These are phyloP conservation scores for Troides oblongomaculatus DNA, from an alignment of 2,888 invertebrate genomes.

Conservation along the genomic window DNA sequence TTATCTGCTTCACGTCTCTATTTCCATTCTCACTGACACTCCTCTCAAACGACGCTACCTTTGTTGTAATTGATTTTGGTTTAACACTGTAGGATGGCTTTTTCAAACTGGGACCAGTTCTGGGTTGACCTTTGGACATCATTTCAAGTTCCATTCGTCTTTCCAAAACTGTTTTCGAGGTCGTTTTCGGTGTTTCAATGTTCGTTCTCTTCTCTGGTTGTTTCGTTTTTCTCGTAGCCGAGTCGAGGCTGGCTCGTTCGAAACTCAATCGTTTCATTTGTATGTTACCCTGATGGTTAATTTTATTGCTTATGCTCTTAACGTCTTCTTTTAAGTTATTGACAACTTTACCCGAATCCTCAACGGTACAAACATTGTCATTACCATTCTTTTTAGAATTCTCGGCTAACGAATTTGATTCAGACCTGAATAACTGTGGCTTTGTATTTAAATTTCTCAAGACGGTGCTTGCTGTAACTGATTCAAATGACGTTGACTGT, in stretches of 20 bases:
- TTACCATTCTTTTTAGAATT: conserved; percentile 40
- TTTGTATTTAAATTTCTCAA: conserved; percentile 55
- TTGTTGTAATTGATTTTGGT: conserved; percentile 64
- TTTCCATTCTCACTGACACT: conserved; percentile 27
- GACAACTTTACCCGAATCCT: conserved; percentile 33
- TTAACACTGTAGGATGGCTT: conserved; percentile 55
- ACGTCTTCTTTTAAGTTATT: conserved; percentile 37
- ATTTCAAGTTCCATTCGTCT: conserved; percentile 72
- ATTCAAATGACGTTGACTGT: conserved; percentile 53
- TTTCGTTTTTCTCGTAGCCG: conserved; percentile 64
- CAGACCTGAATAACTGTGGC: conserved; percentile 47
- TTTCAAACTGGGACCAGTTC: conserved; percentile 46
- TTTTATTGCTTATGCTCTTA: conserved; percentile 39
- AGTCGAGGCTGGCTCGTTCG: conserved; percentile 74
- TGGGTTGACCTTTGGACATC: conserved; percentile 57
- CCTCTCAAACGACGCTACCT: conserved; percentile 48
- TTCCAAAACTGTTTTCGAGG: conserved; percentile 69
- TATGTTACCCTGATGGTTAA: conserved; percentile 57
- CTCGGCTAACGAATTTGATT: conserved; percentile 46
- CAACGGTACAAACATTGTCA: conserved; percentile 30
- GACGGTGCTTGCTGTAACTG: conserved; percentile 54
- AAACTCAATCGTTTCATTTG: conserved; percentile 71
- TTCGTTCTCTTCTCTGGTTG: conserved; percentile 50
- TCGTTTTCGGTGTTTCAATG: conserved; percentile 55
- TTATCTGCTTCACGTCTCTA: conserved; percentile 41